These are phyloP conservation scores for Sebastes steindachneri DNA, from an alignment of 2,797 vertebrate species.

Conservation along the genomic window DNA sequence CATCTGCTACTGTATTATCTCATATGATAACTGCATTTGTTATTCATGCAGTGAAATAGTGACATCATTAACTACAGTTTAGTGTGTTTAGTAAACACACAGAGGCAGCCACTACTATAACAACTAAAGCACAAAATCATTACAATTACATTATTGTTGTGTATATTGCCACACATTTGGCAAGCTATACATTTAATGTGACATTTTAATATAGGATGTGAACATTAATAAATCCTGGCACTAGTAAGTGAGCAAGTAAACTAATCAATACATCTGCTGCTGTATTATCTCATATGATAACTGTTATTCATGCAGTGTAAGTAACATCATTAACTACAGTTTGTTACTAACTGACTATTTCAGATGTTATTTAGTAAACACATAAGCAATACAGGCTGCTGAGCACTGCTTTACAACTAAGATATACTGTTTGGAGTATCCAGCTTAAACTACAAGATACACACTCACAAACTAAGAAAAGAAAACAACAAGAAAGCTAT, in stretches of 20 bases:
- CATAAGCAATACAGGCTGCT: not conserved
- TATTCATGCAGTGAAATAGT: too few relatives aligned
- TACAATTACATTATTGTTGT: not conserved
- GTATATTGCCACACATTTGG: not conserved
- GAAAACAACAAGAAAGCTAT: not conserved
- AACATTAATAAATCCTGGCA: not conserved
- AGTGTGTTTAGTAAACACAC: too few relatives aligned
- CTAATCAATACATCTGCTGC: not conserved
- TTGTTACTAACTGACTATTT: not conserved
- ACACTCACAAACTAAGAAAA: fast-evolving
- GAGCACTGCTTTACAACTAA: not conserved
- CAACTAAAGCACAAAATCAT: not conserved
- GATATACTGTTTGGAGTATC: not conserved
- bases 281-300: not conserved
- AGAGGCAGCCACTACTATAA: too few relatives aligned
- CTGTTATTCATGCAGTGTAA: not conserved
- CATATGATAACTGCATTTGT: too few relatives aligned
- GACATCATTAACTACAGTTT: too few relatives aligned
- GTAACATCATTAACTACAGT: not conserved
- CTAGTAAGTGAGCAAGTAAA: not conserved
- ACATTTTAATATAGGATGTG: not conserved
- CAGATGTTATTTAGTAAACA: constrained; percentile 25
- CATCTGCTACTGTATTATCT: too few relatives aligned
- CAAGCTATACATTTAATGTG: not conserved
- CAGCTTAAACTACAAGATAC: not conserved